Evolutionary conservation across 2,797 vertebrate species (phyloP), one percentile per base, ranked within the genome.

Genomic region (Centropyge bicolor): DNA sequence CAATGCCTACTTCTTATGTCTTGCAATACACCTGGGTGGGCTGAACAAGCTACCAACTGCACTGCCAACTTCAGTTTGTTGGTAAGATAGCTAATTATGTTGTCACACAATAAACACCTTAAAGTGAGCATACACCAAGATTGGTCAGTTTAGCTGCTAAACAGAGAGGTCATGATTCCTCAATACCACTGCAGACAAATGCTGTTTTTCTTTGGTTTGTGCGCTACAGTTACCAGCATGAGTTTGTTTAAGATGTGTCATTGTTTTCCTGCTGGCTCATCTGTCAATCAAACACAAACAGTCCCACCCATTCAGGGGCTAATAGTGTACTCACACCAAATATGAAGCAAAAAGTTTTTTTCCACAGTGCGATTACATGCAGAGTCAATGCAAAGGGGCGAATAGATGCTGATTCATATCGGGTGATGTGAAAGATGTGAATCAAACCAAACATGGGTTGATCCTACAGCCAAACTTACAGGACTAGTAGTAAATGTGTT

Each of bases 1-100:
- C 35, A 43, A 68, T 40, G 27, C 16, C 43, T 0, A 3, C 10
- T 19, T 56, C 73, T 87, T 75, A 56, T 20, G 43, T 52, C 57
- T 78, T 0, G 24, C 27, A 1, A 7, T 63, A 36, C 52, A 64
- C 67, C 49, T 65, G 56, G 64, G 40, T 17, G 16, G 35, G 43
- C 46, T 46, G 22, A 46, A 48, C 45, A 49, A 45, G 55, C 55
- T 13, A 10, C 45, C 14, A 46, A 40, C 19, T 70, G 8, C 46
- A 31, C 13, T 31, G 27, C 27, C 9, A 5, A 12, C 31, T 5
- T 72, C 49, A 22, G 14, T 54, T 52, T 54, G 20, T 10, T 35
- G 31, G 35, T 40, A 17, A 27, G 1, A 17, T 11, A 6, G 20
- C 10, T 13, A 46, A 57, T n/a, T 19, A 19, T 3, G 19, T 27